Percentiles rank a stretch among this genome's conserved stretches.
These are phyloP conservation scores for Sarcophaga rosellei DNA, from an alignment of 2,888 invertebrate genomes.

Conservation along the genomic window DNA sequence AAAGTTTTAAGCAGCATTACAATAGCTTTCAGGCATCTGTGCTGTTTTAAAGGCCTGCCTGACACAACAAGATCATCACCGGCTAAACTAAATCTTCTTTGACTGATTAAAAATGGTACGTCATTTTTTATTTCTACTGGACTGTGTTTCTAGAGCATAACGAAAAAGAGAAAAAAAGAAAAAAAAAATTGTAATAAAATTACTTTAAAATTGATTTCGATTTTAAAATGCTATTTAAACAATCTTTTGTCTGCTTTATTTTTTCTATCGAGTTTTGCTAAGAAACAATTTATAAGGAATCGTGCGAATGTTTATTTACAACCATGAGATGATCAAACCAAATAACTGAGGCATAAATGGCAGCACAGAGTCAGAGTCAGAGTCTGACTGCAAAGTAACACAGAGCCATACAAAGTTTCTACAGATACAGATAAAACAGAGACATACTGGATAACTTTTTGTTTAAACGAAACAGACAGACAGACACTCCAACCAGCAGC, in stretches of 20 bases:
- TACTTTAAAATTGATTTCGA: slow-evolving; percentile 62
- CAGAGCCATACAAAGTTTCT: slow-evolving; percentile 10
- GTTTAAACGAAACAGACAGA: slow-evolving; percentile 65
- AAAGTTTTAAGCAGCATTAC: slow-evolving; percentile 31
- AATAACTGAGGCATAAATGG: slow-evolving; percentile 43
- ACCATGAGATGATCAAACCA: slow-evolving; percentile 38
- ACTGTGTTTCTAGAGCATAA: not conserved
- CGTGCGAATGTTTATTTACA: slow-evolving; percentile 75
- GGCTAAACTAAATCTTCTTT: slow-evolving; percentile 60
- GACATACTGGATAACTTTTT: slow-evolving; percentile 61
- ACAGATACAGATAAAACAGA: slow-evolving; percentile 62
- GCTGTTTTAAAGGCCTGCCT: slow-evolving; percentile 33
- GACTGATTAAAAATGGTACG: slow-evolving; percentile 64
- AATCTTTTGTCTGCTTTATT: not conserved
- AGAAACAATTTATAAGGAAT: slow-evolving; percentile 72
- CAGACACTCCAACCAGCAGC: slow-evolving; percentile 61
- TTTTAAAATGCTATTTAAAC: slow-evolving; percentile 40
- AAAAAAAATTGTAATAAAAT: slow-evolving; percentile 37
- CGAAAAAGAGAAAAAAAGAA: not conserved
- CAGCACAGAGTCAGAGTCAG: not conserved
- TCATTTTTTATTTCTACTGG: slow-evolving; percentile 10
- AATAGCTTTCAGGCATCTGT: slow-evolving; percentile 37
- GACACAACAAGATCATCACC: slow-evolving; percentile 58
- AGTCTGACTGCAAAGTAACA: not conserved
- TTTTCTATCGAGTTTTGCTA: too few relatives aligned